Evolutionary conservation across 2,888 invertebrate genomes (phyloP).

Genomic region (Sarcophaga caerulescens): DNA sequence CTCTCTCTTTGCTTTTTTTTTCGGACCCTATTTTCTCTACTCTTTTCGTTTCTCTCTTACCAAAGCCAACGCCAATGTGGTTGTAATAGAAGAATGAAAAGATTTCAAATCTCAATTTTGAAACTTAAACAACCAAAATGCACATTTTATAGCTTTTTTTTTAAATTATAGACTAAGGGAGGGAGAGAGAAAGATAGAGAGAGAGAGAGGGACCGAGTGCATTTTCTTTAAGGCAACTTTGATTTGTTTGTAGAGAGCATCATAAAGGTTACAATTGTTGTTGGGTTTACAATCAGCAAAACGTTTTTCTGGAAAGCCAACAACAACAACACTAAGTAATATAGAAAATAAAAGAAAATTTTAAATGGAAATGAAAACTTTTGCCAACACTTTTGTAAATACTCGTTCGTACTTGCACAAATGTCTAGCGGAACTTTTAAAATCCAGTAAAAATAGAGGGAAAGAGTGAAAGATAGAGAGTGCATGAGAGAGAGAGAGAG

Average conservation of each 20-base stretch:
- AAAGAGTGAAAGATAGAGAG: neutral
- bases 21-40: too few relatives aligned
- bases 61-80: neutral
- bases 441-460: too few relatives aligned
- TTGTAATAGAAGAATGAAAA: neutral
- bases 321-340: neutral
- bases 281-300: constrained; percentile 53
- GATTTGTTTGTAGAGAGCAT: constrained; percentile 59
- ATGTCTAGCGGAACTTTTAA: neutral
- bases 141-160: neutral
- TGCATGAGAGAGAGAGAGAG: neutral
- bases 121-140: constrained; percentile 10
- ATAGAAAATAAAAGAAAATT: neutral
- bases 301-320: constrained; percentile 35
- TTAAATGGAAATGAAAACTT: constrained; percentile 38
- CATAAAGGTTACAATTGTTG: constrained; percentile 61
- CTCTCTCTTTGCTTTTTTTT: too few relatives aligned
- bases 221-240: constrained; percentile 45
- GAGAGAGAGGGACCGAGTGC: neutral
- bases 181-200: too few relatives aligned
- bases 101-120: constrained; percentile 14
- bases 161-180: neutral
- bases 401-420: neutral
- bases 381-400: constrained; percentile 27
- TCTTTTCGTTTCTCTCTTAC: neutral